phyloP scores from a whole-genome alignment of 2,888 invertebrate species.

The Neuroscelio doddi region DNA sequence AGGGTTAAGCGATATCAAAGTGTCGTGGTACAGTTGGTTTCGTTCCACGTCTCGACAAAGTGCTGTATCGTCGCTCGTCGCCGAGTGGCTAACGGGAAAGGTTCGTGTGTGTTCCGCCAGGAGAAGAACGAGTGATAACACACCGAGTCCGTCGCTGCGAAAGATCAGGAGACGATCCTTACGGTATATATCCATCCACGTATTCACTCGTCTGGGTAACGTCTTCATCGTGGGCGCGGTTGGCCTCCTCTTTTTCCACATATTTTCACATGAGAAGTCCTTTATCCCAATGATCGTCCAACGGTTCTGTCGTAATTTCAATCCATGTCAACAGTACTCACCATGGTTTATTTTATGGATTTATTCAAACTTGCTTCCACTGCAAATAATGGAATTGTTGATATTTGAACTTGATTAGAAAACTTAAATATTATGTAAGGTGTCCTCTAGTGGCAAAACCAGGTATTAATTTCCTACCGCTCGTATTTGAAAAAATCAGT shows the following conservation, averaged over 20 bases:
- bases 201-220: conserved; percentile 23
- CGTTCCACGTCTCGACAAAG: conserved; percentile 38
- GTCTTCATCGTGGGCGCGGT: conserved; percentile 48
- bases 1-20: conserved; percentile 34
- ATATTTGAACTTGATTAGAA: too few relatives aligned
- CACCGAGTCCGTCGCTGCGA: conserved; percentile 21
- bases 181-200: conserved; percentile 43
- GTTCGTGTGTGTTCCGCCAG: conserved; percentile 36
- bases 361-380: too few relatives aligned
- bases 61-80: conserved; percentile 35
- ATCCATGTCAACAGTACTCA: too few relatives aligned
- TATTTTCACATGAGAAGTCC: too few relatives aligned
- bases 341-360: too few relatives aligned
- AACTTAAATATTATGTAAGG: too few relatives aligned
- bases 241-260: conserved; percentile 23
- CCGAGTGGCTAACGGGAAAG: conserved; percentile 42
- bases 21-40: conserved; percentile 44
- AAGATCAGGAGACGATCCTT: conserved; percentile 26
- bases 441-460: too few relatives aligned
- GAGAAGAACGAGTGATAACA: conserved; percentile 36
- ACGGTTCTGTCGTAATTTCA: too few relatives aligned
- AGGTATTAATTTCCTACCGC: too few relatives aligned
- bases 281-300: too few relatives aligned
- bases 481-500: too few relatives aligned
- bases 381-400: too few relatives aligned